Conservation (phyloP, 2,797 vertebrate genomes). For the Enteromius treurensis region DNA sequence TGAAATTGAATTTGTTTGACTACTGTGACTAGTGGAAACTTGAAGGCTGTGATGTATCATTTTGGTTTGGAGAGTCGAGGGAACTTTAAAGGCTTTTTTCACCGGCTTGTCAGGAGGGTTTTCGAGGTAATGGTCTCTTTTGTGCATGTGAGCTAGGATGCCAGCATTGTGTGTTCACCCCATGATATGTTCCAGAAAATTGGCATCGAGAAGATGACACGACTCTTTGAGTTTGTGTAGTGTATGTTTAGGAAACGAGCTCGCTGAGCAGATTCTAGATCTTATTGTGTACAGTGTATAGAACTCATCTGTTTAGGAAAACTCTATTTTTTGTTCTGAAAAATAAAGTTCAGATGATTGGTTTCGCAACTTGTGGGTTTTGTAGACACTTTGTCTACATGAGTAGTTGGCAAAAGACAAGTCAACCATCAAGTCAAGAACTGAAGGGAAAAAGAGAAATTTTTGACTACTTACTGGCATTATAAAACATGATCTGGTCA, state of each 20-base stretch:
- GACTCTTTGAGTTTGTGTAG: not conserved
- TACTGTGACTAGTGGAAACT: slow-evolving; percentile 25
- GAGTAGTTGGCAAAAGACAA: not conserved
- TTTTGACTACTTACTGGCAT: not conserved
- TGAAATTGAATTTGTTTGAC: slow-evolving; percentile 49
- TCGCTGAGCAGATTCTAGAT: not conserved
- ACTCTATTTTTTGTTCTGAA: not conserved
- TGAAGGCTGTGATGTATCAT: slow-evolving; percentile 10
- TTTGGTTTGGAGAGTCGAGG: not conserved
- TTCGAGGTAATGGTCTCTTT: not conserved
- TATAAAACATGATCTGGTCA: not conserved
- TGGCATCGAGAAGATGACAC: not conserved
- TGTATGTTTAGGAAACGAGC: slow-evolving; percentile 1
- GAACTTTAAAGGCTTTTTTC: slow-evolving; percentile 25
- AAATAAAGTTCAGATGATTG: no score
- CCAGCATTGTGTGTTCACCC: not conserved
- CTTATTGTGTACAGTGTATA: not conserved
- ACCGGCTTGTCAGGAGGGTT: not conserved
- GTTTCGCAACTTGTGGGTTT: not conserved
- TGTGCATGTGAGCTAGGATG: not conserved
- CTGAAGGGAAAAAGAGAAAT: not conserved
- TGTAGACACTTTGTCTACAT: not conserved
- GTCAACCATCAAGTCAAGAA: not conserved
- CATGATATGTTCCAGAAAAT: not conserved
- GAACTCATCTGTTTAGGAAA: not conserved